Evolutionary conservation across 1,140 invertebrate genomes (phyloP).

Genomic region (Trigoniulus corallinus): DNA sequence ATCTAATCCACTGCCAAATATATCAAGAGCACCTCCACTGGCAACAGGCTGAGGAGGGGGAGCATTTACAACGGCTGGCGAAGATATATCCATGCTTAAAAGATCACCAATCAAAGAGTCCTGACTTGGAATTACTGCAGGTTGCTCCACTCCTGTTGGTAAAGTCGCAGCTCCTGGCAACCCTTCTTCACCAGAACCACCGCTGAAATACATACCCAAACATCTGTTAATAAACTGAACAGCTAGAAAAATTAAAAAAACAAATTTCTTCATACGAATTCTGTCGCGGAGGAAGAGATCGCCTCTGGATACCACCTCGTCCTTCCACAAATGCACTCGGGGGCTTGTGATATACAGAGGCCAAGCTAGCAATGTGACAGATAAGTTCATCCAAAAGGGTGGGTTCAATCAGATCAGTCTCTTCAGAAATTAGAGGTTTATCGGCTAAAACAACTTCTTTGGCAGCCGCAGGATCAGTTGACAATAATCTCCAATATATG

Average conservation of each 20-base stretch:
- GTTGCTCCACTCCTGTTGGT: constrained; percentile 20
- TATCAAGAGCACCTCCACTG: constrained; percentile 32
- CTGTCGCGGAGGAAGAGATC: constrained; percentile 21
- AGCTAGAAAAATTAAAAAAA: not conserved
- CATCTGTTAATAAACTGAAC: not conserved
- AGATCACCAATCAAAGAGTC: constrained; percentile 94
- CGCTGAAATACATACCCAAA: constrained; percentile 9
- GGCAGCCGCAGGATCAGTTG: constrained; percentile 94
- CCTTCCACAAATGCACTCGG: constrained; percentile 97
- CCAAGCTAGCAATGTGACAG: constrained; percentile 95
- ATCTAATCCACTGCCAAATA: constrained; percentile 66
- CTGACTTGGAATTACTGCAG: constrained; percentile 71
- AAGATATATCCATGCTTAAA: constrained; percentile 80
- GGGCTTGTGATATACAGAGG: constrained; percentile 98
- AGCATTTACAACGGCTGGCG: constrained; percentile 26
- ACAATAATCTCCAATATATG: constrained; percentile 97
- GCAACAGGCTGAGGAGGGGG: constrained; percentile 19
- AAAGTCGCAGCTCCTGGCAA: constrained; percentile 11
- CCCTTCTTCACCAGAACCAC: constrained; percentile 18
- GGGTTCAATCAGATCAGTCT: constrained; percentile 95
- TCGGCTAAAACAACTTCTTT: constrained; percentile 99
- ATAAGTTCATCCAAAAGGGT: constrained; percentile 96
- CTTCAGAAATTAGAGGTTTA: constrained; percentile 97
- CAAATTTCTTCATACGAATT: constrained; percentile 14
- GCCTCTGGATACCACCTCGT: constrained; percentile 21